These are phyloP conservation scores for Caenorhabditis afra DNA, from an alignment of 2,888 invertebrate species.

Conservation along the genomic window DNA sequence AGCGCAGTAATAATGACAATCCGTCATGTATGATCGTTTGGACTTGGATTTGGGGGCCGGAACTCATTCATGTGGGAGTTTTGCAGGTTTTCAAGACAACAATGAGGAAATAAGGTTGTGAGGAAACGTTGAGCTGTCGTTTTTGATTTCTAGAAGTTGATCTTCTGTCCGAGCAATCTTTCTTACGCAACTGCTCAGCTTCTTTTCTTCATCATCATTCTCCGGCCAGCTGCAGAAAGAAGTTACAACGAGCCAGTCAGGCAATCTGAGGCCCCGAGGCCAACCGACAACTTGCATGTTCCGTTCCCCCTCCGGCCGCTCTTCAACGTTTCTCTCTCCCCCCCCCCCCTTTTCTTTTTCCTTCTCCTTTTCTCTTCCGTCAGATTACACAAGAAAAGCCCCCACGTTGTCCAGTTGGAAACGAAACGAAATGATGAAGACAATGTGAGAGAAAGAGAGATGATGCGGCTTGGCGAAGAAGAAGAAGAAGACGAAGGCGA, in stretches of 20 bases:
- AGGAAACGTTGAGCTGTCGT: too few relatives aligned
- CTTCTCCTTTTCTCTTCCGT: constrained; percentile 1
- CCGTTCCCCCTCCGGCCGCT: too few relatives aligned
- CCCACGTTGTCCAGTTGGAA: constrained; percentile 36
- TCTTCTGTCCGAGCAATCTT: too few relatives aligned
- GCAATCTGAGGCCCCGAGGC: too few relatives aligned
- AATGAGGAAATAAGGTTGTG: background rate
- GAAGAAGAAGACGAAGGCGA: too few relatives aligned
- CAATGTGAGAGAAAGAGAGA: constrained; percentile 3
- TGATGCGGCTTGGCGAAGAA: constrained; percentile 24
- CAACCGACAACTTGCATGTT: too few relatives aligned
- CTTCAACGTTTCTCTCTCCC: background rate
- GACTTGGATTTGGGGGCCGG: constrained; percentile 5
- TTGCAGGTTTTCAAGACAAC: background rate
- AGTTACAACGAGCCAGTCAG: too few relatives aligned
- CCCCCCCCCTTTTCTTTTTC: background rate
- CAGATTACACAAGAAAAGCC: constrained; percentile 27
- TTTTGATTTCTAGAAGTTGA: too few relatives aligned
- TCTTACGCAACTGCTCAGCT: too few relatives aligned
- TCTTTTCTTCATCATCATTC: too few relatives aligned
- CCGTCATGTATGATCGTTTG: constrained; percentile 36
- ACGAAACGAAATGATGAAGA: constrained; percentile 12
- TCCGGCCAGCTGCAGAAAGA: too few relatives aligned
- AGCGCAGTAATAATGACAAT: constrained; percentile 44
- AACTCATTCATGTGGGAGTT: background rate